These are phyloP conservation scores for Formicarius rufipectus DNA, from an alignment of 2,113 vertebrate genomes.

Conservation along the genomic window DNA sequence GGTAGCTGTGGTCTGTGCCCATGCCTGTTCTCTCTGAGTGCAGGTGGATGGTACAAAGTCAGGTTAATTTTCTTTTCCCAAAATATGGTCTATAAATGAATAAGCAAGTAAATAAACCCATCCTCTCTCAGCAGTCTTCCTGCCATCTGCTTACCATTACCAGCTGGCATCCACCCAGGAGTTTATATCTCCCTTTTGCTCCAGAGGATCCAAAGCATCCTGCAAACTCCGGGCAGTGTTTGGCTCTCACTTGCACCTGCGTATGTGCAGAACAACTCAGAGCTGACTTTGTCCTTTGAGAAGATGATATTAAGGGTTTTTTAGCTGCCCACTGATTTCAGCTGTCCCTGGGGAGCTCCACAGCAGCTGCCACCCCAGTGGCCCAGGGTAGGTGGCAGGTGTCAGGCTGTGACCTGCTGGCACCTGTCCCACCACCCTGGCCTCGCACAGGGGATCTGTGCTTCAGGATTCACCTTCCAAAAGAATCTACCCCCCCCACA, in stretches of 20 bases:
- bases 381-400: fast-evolving
- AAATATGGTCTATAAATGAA: not conserved
- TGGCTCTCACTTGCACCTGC: not conserved
- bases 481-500: fast-evolving
- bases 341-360: not conserved
- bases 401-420: not conserved
- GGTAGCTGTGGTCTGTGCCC: fast-evolving
- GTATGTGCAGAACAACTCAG: not conserved
- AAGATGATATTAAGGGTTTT: not conserved
- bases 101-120: slow-evolving; percentile 46
- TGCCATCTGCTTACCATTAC: slow-evolving; percentile 57
- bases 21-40: not conserved
- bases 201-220: not conserved
- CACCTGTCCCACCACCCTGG: not conserved
- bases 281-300: not conserved
- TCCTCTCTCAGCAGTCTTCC: slow-evolving; percentile 10
- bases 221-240: not conserved
- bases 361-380: not conserved
- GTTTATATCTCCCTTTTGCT: not conserved
- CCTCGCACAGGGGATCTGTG: not conserved
- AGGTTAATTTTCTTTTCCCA: not conserved
- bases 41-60: not conserved
- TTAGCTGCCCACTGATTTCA: not conserved
- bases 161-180: slow-evolving; percentile 30
- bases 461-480: not conserved